phyloP scores from a whole-genome alignment of 2,113 vertebrate genomes.

The Zapus hudsonius region DNA sequence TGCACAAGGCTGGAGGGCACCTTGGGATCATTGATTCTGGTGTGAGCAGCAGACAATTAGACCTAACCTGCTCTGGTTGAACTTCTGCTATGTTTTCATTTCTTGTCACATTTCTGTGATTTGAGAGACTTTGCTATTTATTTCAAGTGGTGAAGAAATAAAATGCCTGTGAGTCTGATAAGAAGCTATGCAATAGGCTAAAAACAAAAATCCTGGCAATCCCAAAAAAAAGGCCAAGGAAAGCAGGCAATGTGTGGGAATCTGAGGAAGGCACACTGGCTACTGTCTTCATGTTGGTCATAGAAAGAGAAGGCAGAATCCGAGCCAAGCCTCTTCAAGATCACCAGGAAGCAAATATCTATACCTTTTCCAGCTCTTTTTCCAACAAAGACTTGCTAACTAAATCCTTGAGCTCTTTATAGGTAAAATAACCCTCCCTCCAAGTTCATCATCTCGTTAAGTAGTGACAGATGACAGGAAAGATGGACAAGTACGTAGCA shows the following conservation, averaged over 20 bases:
- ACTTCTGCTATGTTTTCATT: constrained; percentile 53
- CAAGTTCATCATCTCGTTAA: not conserved
- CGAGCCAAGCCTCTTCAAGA: not conserved
- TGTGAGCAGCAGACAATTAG: constrained; percentile 24
- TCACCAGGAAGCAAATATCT: not conserved
- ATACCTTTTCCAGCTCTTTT: not conserved
- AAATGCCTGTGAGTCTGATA: not conserved
- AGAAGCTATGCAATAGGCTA: not conserved
- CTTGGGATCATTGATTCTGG: not conserved
- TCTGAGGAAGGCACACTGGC: not conserved
- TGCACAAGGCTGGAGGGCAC: not conserved
- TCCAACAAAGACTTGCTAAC: not conserved
- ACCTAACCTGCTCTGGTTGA: not conserved
- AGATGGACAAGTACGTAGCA: not conserved
- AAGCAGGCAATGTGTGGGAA: not conserved
- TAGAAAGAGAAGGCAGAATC: not conserved
- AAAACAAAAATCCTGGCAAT: constrained; percentile 19
- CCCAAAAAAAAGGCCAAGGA: not conserved
- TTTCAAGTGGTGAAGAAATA: constrained; percentile 9
- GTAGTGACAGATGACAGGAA: not conserved
- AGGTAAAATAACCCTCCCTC: not conserved
- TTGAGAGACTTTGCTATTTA: constrained; percentile 4
- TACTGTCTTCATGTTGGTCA: not conserved
- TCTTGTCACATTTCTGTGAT: constrained; percentile 28
- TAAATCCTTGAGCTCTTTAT: not conserved